phyloP scores from a whole-genome alignment of 2,113 vertebrate species.

The Lasiurus cinereus region DNA sequence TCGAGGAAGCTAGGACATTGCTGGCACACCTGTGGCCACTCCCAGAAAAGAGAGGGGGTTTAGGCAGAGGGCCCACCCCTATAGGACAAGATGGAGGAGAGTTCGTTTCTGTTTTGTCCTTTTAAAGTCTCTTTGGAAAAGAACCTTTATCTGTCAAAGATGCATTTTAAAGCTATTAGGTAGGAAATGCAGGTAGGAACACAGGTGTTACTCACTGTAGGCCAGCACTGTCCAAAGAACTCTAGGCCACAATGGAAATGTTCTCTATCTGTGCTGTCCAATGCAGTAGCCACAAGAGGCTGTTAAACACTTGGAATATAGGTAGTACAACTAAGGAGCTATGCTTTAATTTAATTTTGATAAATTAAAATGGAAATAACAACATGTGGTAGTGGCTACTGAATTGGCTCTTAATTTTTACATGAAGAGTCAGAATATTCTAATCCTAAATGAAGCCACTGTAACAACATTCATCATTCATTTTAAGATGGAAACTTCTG shows the following conservation, averaged over 20 bases:
- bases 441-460: neutral
- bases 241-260: neutral
- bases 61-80: no score
- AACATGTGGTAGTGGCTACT: neutral
- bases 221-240: neutral
- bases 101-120: no score
- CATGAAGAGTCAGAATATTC: neutral
- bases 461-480: neutral
- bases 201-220: neutral
- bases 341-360: slow-evolving; percentile 23
- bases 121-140: slow-evolving; percentile 3
- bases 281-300: neutral
- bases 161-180: neutral
- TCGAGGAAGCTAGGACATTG: no score
- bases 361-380: slow-evolving; percentile 36
- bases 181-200: neutral
- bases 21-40: no score
- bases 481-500: slow-evolving; percentile 22
- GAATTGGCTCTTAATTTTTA: neutral
- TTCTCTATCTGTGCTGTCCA: neutral
- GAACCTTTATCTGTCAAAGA: slow-evolving; percentile 17
- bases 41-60: no score
- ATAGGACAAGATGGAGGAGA: no score
- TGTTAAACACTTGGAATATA: neutral
- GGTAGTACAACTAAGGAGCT: neutral